These are phyloP conservation scores for Hippocampus zosterae DNA, from an alignment of 2,113 vertebrate genomes.

Conservation along the genomic window DNA sequence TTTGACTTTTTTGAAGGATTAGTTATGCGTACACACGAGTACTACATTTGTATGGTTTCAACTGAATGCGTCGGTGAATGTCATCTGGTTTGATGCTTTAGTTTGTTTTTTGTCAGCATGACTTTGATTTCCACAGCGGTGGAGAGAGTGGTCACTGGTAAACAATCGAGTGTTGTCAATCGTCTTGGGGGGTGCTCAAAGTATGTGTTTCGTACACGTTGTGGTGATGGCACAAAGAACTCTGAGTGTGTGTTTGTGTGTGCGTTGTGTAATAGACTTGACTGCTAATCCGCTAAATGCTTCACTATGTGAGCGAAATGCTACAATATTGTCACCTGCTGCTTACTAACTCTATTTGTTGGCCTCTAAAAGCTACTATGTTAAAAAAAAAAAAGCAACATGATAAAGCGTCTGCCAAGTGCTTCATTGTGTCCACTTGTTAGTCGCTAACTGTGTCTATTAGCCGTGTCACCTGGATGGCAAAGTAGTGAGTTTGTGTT, in stretches of 20 bases:
- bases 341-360: not conserved
- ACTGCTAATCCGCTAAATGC: not conserved
- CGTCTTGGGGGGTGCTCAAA: not conserved
- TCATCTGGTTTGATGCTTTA: not conserved
- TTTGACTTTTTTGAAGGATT: too few relatives aligned
- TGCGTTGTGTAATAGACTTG: not conserved
- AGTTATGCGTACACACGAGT: too few relatives aligned
- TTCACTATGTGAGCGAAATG: not conserved
- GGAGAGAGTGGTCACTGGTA: not conserved
- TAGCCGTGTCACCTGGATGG: not conserved
- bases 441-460: not conserved
- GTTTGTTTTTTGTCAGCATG: not conserved
- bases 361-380: not conserved
- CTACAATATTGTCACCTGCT: not conserved
- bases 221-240: not conserved
- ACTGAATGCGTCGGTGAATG: not conserved
- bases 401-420: not conserved
- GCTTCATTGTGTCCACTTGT: not conserved
- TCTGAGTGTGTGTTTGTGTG: too few relatives aligned
- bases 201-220: not conserved
- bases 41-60: not conserved
- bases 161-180: not conserved
- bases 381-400: not conserved
- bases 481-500: not conserved
- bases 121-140: not conserved